These are phyloP conservation scores for Embidobia sp. DNA, from an alignment of 2,888 invertebrate species.

Conservation along the genomic window DNA sequence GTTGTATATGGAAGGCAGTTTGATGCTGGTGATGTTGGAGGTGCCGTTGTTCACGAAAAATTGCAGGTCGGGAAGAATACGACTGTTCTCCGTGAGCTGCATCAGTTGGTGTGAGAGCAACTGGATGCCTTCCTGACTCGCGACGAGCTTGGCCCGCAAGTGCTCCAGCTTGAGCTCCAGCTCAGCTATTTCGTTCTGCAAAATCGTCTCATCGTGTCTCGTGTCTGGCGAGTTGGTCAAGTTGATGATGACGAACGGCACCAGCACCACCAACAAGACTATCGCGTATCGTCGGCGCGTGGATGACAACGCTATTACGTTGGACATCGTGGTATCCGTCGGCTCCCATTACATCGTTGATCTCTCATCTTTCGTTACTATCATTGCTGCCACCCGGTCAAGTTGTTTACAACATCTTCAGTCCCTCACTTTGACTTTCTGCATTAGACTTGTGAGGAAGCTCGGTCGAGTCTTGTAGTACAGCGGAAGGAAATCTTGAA, in stretches of 20 bases:
- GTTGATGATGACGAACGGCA: conserved; percentile 77
- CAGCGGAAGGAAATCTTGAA: too few relatives aligned
- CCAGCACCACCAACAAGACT: conserved; percentile 73
- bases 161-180: conserved; percentile 90
- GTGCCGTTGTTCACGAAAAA: conserved; percentile 80
- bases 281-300: conserved; percentile 75
- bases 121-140: conserved; percentile 89
- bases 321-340: conserved; percentile 72
- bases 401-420: too few relatives aligned
- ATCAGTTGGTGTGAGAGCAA: conserved; percentile 86
- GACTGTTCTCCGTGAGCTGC: conserved; percentile 75
- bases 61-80: conserved; percentile 77
- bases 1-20: conserved; percentile 91
- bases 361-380: background rate
- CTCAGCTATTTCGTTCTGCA: conserved; percentile 85
- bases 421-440: too few relatives aligned
- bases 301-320: conserved; percentile 74
- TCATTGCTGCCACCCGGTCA: background rate
- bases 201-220: conserved; percentile 71
- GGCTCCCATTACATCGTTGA: conserved; percentile 59
- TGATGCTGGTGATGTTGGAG: conserved; percentile 82
- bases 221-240: conserved; percentile 74
- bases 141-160: conserved; percentile 89
- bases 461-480: too few relatives aligned
- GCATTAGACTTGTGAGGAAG: too few relatives aligned